Evolutionary conservation across 64 coral and sea anemone species (phyloP).

Genomic region (Astreopora myriophthalma): DNA sequence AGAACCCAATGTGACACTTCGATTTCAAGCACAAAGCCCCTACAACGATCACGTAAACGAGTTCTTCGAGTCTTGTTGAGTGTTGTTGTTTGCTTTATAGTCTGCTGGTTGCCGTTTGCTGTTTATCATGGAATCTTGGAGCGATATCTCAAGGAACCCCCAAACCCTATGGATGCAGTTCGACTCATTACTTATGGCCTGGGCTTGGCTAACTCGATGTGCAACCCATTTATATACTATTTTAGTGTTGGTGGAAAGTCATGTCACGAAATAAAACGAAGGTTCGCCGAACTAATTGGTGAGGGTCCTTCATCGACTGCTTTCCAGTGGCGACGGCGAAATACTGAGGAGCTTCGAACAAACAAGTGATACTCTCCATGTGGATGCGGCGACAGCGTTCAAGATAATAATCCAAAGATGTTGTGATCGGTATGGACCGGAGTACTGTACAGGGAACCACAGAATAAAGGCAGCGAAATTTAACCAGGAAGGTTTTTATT

Average conservation of each 20-base stretch:
- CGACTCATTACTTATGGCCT: constrained; percentile 51
- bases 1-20: neutral
- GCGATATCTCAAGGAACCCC: constrained; percentile 47
- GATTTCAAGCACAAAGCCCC: neutral
- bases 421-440: too few species aligned
- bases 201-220: constrained; percentile 75
- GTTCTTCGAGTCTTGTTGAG: constrained; percentile 41
- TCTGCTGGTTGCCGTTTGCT: constrained; percentile 70
- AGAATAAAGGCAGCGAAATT: too few species aligned
- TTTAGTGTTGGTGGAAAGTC: constrained; percentile 47
- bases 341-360: too few species aligned
- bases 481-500: too few species aligned
- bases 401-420: too few species aligned
- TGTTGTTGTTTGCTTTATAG: constrained; percentile 60
- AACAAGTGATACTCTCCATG: too few species aligned
- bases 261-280: neutral
- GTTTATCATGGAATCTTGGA: constrained; percentile 74
- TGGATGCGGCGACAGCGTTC: too few species aligned
- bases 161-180: constrained; percentile 73
- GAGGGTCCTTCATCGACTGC: too few species aligned
- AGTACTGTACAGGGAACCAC: too few species aligned
- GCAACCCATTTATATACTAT: constrained; percentile 83
- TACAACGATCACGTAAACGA: neutral
- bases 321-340: too few species aligned
- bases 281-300: neutral